Base-by-base conservation (phyloP, 2,113 vertebrate species). In the Apistogramma diplotaenia region DNA sequence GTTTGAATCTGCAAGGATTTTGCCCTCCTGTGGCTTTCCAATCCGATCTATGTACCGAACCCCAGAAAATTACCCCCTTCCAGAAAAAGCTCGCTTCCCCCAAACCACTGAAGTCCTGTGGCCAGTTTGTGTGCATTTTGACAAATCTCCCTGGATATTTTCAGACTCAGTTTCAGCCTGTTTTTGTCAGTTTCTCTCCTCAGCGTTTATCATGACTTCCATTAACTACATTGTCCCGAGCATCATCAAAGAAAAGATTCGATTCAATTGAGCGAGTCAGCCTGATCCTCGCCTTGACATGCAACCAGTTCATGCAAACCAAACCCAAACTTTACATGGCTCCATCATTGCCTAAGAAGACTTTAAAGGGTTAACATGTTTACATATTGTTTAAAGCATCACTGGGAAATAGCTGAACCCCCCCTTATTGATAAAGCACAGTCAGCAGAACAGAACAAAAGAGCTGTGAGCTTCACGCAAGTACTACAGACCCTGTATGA, bases 181-280 rank as follows among this genome's bases (percentile, higher is more conserved):
- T 91, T 33, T 95, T 93, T 96, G 91, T 94, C 95, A 93, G 53
- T 80, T 94, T 95, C 94, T 95, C 91, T 96, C 91, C 95, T 94
- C 94, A 95, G 91, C 96, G 94, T 95, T 95, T 94, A 93, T 94
- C 92, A 95, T 93, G 95, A 96, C 95, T 95, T 96, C 93, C 97
- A 92, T 97, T 95, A 96, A 97, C 97, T 95, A 96, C 95, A 93
- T 96, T 85, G 79, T 97, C 74, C 96, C 95, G 96, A 97, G 96
- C 97, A 98, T 97, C 97, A 97, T 99, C 97, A 99, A 99, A 97
- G 97, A 96, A 97, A 99, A 97, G 96, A 99, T 90, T 94, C 97
- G 94, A 95, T 96, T 93, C 95, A 96, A 75, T 95, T 97, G 95
- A 97, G 97, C 97, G 97, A 98, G 97, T 99, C 98, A 99, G 98